Evolutionary conservation across 1,140 invertebrate species (phyloP), one percentile per base, ranked within the genome.

Genomic region (Platorchestia sp.): DNA sequence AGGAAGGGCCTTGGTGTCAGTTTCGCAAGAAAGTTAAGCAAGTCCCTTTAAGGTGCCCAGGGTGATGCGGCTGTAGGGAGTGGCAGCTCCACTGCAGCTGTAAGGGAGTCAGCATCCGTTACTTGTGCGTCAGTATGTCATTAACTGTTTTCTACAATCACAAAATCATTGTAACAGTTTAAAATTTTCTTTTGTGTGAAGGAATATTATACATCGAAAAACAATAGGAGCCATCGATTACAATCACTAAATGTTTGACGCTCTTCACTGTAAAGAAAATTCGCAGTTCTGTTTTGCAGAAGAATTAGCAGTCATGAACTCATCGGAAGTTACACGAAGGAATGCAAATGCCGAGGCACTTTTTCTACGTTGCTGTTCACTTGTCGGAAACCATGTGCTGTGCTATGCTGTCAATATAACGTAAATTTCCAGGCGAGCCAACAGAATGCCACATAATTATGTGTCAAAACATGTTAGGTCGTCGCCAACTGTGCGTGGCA

Each of bases 41-140:
- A 89, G 87, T 89, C 87, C 87, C 87, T 89, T 89, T 89, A 89
- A 89, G 87, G 87, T 5, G 87, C 42, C 87, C 41, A 16, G 43
- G 41, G 43, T 42, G 41, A 14, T 89, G 43, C 41, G 5, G 87
- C 36, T 10, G 42, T 10, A 89, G n/a, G 27, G 87, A 16, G 14
- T 75, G 14, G 53, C 53, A 75, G 53, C 53, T 42, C 42, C 42
- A 27, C 41, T 89, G 43, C 87, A 89, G 87, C n/a, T 44, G n/a
- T 44, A 89, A 36, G 86, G 36, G 41, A 86, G 87, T 89, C 87
- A 44, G 87, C 87, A 0, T 89, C n/a, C 36, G 36, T 36, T n/a
- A n/a, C n/a, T n/a, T n/a, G n/a, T n/a, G n/a, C n/a, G n/a, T n/a
- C n/a, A n/a, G n/a, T n/a, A n/a, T n/a, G n/a, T n/a, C n/a, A n/a